phyloP scores from a whole-genome alignment of 2,888 invertebrate species.

The Atethmia centrago region DNA sequence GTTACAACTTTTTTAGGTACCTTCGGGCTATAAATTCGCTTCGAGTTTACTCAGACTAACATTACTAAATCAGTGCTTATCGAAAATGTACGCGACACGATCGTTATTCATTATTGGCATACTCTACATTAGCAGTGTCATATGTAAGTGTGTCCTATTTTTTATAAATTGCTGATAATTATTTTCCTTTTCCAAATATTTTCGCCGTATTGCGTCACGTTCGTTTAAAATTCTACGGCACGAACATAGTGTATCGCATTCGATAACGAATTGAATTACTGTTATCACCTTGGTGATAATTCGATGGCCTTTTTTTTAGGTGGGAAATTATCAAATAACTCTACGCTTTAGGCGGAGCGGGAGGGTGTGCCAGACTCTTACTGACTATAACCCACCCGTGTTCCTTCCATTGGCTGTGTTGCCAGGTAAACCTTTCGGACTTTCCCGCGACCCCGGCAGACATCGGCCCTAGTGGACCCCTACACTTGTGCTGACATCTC shows the following conservation, averaged over 20 bases:
- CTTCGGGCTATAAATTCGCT: constrained; percentile 25
- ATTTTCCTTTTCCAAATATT: not conserved
- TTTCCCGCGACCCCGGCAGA: too few species aligned
- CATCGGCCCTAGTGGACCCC: too few species aligned
- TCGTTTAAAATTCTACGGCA: not conserved
- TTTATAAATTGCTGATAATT: not conserved
- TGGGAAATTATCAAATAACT: too few species aligned
- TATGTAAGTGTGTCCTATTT: constrained; percentile 27
- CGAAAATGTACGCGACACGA: constrained; percentile 18
- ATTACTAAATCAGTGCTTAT: constrained; percentile 15
- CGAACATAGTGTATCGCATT: not conserved
- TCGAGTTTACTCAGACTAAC: not conserved
- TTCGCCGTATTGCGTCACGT: not conserved
- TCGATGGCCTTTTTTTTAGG: not conserved
- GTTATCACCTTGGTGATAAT: not conserved
- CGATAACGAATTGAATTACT: not conserved
- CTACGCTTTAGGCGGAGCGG: too few species aligned
- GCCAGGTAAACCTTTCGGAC: too few species aligned
- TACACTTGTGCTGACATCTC: too few species aligned
- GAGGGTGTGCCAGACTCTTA: too few species aligned
- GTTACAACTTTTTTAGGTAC: constrained; percentile 1
- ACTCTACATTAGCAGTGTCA: constrained; percentile 26
- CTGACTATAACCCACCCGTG: too few species aligned
- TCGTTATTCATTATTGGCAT: constrained; percentile 18
- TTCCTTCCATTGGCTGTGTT: too few species aligned